Evolutionary conservation across 1,140 invertebrate genomes (phyloP).

Genomic region (Doryteuthis pealeii): DNA sequence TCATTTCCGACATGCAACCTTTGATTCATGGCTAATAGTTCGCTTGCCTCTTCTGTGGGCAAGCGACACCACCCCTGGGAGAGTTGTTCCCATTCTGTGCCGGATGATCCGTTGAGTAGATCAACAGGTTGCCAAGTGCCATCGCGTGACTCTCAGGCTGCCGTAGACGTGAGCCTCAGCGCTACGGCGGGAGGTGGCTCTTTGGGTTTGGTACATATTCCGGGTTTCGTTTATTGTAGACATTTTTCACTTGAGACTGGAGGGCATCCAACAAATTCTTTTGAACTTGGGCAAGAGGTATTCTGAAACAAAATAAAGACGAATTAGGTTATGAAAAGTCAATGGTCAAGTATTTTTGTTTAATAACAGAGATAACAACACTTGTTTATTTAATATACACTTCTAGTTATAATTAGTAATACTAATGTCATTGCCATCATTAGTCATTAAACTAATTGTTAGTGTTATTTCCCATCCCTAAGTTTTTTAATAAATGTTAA

Average conservation of each 20-base stretch:
- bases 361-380: too few species aligned
- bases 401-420: too few species aligned
- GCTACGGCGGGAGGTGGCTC: neutral
- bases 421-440: too few species aligned
- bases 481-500: too few species aligned
- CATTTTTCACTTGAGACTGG: neutral
- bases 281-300: too few species aligned
- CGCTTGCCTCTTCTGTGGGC: conserved; percentile 35
- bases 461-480: too few species aligned
- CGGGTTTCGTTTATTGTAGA: neutral
- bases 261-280: too few species aligned
- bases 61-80: conserved; percentile 34
- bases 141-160: conserved; percentile 38
- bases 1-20: conserved; percentile 46
- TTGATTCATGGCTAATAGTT: conserved; percentile 41
- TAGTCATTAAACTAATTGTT: too few species aligned
- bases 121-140: conserved; percentile 47
- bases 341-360: too few species aligned
- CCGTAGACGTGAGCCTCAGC: conserved; percentile 40
- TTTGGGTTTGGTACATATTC: conserved; percentile 4
- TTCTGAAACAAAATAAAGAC: too few species aligned
- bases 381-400: too few species aligned
- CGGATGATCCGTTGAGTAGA: conserved; percentile 38
- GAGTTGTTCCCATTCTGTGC: conserved; percentile 27
- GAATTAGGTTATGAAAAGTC: too few species aligned